Evolutionary conservation across 2,113 vertebrate species (phyloP).

Genomic region (Psammodynastes pulverulentus): DNA sequence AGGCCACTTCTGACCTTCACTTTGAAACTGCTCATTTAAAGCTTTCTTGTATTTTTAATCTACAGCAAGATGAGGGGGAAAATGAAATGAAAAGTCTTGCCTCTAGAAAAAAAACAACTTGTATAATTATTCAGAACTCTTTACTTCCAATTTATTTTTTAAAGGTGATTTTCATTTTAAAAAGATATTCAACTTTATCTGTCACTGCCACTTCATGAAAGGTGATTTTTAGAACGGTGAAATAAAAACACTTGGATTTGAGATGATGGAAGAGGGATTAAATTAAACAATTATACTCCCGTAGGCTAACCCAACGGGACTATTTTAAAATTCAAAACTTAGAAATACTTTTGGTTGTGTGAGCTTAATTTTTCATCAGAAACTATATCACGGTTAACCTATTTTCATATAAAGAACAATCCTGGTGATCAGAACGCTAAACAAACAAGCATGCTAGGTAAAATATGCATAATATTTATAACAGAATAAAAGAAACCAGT

Average conservation of each 20-base stretch:
- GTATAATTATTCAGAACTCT: not conserved
- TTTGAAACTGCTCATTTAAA: conserved; percentile 39
- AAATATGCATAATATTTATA: not conserved
- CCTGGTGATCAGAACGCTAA: not conserved
- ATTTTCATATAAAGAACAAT: not conserved
- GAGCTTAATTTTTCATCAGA: not conserved
- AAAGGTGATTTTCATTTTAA: not conserved
- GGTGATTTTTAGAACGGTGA: not conserved
- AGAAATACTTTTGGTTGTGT: not conserved
- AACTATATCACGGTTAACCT: not conserved
- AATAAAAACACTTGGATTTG: conserved; percentile 1
- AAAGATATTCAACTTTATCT: not conserved
- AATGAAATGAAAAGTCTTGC: not conserved
- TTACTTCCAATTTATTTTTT: not conserved
- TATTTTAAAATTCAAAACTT: not conserved
- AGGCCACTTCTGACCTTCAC: conserved; percentile 48
- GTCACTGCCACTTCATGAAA: not conserved
- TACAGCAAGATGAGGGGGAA: not conserved
- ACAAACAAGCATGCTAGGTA: not conserved
- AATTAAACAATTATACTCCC: not conserved
- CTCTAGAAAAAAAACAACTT: conserved; percentile 8
- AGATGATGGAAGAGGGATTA: not conserved
- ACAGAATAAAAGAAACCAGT: not conserved
- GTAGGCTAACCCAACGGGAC: not conserved
- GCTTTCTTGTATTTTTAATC: conserved; percentile 31